Conservation (phyloP, 1,140 invertebrate genomes). For the Magallana angulata region DNA sequence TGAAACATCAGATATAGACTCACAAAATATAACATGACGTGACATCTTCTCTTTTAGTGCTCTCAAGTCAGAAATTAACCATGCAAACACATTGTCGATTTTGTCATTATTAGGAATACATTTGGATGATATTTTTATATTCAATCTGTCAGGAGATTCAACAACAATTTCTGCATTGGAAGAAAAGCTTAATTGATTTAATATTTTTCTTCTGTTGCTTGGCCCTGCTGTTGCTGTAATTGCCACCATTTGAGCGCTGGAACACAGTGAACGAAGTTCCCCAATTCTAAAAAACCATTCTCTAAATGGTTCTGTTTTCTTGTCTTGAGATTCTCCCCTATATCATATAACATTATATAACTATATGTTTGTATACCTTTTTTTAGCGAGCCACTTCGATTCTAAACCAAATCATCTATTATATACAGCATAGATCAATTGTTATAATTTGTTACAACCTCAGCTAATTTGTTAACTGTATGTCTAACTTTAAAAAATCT, state of each 20-base stretch:
- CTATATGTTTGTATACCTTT: too few relatives aligned
- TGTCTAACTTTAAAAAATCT: too few relatives aligned
- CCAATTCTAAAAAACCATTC: slow-evolving; percentile 25
- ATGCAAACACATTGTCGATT: slow-evolving; percentile 30
- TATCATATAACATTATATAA: too few relatives aligned
- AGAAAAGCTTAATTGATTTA: slow-evolving; percentile 24
- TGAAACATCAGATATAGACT: slow-evolving; percentile 27
- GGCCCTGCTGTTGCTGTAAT: slow-evolving; percentile 36
- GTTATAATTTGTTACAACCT: too few relatives aligned
- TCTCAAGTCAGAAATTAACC: slow-evolving; percentile 16
- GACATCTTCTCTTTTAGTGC: not conserved
- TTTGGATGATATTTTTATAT: slow-evolving; percentile 45
- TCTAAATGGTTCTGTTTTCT: slow-evolving; percentile 34
- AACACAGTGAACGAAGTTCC: slow-evolving; percentile 13
- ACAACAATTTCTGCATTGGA: slow-evolving; percentile 9
- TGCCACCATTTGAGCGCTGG: slow-evolving; percentile 3
- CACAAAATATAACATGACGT: slow-evolving; percentile 27
- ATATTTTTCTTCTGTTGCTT: slow-evolving; percentile 32
- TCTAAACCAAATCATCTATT: too few relatives aligned
- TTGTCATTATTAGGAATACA: slow-evolving; percentile 35
- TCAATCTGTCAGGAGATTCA: slow-evolving; percentile 41
- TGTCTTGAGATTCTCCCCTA: not conserved
- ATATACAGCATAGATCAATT: too few relatives aligned
- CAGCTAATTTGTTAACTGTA: too few relatives aligned
- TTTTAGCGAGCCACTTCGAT: too few relatives aligned